Base-by-base conservation (phyloP, 1,140 invertebrate genomes). In the Euschistus heros region DNA sequence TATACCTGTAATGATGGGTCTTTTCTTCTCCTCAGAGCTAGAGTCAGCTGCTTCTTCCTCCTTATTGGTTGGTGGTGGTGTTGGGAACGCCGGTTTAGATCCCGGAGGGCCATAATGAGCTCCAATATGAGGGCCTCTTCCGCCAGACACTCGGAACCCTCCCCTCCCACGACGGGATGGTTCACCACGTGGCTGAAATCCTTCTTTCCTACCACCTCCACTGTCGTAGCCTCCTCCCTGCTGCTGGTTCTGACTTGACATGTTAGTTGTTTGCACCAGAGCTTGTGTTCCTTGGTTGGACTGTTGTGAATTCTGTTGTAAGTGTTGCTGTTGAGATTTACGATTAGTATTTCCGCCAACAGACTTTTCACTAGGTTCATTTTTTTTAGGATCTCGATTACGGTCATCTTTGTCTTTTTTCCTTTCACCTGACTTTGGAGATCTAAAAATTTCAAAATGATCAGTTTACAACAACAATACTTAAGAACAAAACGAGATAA, bases 341-440 rank as follows among this genome's bases (percentile, higher is more conserved):
- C 55, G n/a, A 7, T 24, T 24, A 26, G 5, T 22, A 24, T 27
- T 33, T 10, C 17, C 30, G 18, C 17, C 59, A n/a, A 26, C 17
- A 4, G 30, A 33, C 26, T 57, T 57, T 20, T 24, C 24, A 8
- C 5, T 57, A 26, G 15, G 18, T 24, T 77, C 15, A 73, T 70
- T 52, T 66, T 71, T 68, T 72, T 71, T 42, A 17, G 71, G 73
- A 66, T 79, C 79, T 26, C 76, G 75, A 72, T 79, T 82, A 27
- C 80, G 78, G 15, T 83, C 82, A 2, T 84, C 82, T 69, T 82
- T 84, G 13, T 83, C 81, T 7, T 69, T 65, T 64, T 67, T 82
- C 80, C 68, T 79, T 78, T 66, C 44, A 26, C 69, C 68, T 62
- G 63, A 66, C 67, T 72, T 73, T 7, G 71, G 67, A 44, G 72